phyloP scores from a whole-genome alignment of 2,888 invertebrate species.

The Drosophila mulleri region DNA sequence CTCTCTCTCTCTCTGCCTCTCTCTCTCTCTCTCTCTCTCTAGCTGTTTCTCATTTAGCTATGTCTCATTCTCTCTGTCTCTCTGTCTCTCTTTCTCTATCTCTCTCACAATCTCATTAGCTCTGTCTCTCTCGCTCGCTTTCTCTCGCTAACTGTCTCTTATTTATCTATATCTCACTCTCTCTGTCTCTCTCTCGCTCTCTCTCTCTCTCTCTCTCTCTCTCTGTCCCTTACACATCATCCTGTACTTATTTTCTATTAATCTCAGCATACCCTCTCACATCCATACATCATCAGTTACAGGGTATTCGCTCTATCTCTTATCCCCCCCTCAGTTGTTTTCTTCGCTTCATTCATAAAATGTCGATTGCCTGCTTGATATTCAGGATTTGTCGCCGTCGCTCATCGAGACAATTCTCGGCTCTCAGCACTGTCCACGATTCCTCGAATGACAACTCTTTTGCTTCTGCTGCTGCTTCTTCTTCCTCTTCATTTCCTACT shows the following conservation, averaged over 20 bases:
- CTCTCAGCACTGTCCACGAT: constrained; percentile 8
- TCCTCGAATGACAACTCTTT: constrained; percentile 33
- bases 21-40: neutral
- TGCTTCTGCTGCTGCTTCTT: neutral
- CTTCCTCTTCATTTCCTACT: neutral
- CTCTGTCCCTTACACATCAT: neutral
- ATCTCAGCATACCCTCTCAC: neutral
- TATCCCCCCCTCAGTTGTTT: neutral
- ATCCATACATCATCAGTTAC: neutral
- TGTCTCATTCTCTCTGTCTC: no score
- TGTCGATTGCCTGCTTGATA: constrained; percentile 12
- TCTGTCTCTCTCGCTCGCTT: no score
- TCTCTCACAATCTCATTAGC: no score
- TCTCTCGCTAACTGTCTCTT: no score
- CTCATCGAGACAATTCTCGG: constrained; percentile 10
- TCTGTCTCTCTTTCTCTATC: no score
- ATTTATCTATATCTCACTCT: no score
- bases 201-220: neutral
- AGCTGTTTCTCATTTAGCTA: no score
- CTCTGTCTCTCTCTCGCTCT: neutral
- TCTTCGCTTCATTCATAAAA: constrained; percentile 38
- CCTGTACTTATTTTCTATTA: neutral
- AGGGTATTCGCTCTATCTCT: neutral
- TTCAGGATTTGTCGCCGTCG: constrained; percentile 10
- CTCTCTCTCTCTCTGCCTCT: neutral